Evolutionary conservation across 2,113 vertebrate species (phyloP).

Genomic region (Microcebus griseorufus): DNA sequence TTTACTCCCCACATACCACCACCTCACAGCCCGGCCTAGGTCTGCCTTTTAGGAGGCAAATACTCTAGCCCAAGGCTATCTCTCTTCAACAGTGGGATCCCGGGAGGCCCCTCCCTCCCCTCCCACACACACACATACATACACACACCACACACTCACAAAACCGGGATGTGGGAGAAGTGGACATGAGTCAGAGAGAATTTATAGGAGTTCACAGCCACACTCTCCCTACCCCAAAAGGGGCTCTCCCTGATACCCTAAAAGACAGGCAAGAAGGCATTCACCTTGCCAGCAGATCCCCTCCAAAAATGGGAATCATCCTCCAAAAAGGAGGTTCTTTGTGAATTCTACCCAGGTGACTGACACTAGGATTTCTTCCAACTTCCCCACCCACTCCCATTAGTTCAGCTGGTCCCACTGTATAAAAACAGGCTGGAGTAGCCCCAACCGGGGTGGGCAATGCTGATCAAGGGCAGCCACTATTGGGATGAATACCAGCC

Average conservation of each 20-base stretch:
- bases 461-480: neutral
- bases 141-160: neutral
- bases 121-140: neutral
- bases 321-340: neutral
- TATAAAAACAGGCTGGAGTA: neutral
- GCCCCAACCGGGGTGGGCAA: neutral
- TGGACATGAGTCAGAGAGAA: conserved; percentile 64
- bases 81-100: neutral
- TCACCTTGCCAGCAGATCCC: neutral
- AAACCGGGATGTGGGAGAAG: conserved; percentile 25
- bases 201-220: conserved; percentile 25
- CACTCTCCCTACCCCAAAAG: neutral
- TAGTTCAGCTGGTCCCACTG: neutral
- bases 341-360: neutral
- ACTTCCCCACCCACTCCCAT: neutral
- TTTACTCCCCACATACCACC: neutral
- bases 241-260: neutral
- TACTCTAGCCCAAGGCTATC: neutral
- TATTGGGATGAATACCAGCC: neutral
- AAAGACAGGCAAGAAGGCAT: neutral
- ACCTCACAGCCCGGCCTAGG: neutral
- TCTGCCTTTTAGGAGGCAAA: neutral
- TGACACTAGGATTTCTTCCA: neutral
- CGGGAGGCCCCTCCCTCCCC: neutral
- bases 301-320: neutral